Evolutionary conservation across 2,113 vertebrate species (phyloP).

Genomic region (Trachemys scripta): DNA sequence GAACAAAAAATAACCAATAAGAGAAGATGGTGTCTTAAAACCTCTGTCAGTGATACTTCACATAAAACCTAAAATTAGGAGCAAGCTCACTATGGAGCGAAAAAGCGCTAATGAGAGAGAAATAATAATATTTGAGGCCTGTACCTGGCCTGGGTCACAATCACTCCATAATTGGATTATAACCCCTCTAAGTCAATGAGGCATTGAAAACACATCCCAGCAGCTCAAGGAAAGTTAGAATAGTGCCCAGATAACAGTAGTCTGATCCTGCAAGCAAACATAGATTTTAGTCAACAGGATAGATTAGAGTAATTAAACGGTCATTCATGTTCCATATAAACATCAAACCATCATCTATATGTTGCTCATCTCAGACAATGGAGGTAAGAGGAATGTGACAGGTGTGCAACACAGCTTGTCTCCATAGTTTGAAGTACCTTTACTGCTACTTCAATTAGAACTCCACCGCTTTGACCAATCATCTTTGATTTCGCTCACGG

Average conservation of each 20-base stretch:
- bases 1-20: not conserved
- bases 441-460: not conserved
- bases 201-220: not conserved
- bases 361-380: not conserved
- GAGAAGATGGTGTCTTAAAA: fast-evolving
- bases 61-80: slow-evolving; percentile 5
- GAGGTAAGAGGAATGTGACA: not conserved
- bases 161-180: slow-evolving; percentile 24
- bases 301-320: not conserved
- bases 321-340: not conserved
- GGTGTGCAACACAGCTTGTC: not conserved
- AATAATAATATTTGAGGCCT: slow-evolving; percentile 3
- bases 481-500: slow-evolving; percentile 1
- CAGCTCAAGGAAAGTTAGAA: not conserved
- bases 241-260: fast-evolving
- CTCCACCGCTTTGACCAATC: not conserved
- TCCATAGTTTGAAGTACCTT: not conserved
- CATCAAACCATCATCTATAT: not conserved
- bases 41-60: not conserved
- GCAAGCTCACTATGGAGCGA: not conserved
- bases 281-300: not conserved
- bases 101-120: not conserved
- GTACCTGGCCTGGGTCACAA: not conserved
- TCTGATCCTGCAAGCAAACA: not conserved
- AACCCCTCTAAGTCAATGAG: slow-evolving; percentile 3